Evolutionary conservation across 2,113 vertebrate genomes (phyloP).

Genomic region (Gavia stellata): DNA sequence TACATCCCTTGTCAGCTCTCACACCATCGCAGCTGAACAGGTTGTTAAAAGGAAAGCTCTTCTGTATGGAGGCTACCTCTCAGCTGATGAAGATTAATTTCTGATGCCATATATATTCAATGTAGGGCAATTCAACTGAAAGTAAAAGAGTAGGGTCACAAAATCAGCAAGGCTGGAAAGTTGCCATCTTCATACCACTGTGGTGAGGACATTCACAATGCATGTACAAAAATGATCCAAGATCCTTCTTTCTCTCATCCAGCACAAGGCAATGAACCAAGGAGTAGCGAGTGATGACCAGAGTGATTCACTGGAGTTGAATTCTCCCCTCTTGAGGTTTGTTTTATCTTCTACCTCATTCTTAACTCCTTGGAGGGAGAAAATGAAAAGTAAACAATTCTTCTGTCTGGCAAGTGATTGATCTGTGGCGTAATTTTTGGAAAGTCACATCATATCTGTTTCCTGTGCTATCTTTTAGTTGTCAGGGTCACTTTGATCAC

Average conservation of each 20-base stretch:
- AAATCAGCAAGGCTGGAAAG: not conserved
- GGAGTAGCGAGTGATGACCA: not conserved
- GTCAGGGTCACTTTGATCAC: not conserved
- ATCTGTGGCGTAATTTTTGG: not conserved
- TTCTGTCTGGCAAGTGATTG: not conserved
- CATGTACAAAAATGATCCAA: not conserved
- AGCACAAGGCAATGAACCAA: not conserved
- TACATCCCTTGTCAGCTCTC: not conserved
- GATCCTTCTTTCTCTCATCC: not conserved
- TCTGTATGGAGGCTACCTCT: not conserved
- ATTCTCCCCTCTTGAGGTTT: not conserved
- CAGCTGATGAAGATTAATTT: not conserved
- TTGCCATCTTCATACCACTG: not conserved
- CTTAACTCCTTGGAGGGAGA: not conserved
- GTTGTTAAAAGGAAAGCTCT: not conserved
- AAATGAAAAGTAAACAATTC: not conserved
- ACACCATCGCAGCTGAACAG: not conserved
- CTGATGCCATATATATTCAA: not conserved
- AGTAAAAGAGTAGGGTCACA: not conserved
- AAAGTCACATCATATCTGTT: not conserved
- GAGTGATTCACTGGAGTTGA: not conserved
- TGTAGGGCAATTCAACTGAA: not conserved
- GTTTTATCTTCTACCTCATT: not conserved
- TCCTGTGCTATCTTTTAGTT: not conserved
- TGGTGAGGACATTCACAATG: not conserved